Base-by-base conservation (phyloP, 2,888 invertebrate species). In the Cataglyphis albicans region DNA sequence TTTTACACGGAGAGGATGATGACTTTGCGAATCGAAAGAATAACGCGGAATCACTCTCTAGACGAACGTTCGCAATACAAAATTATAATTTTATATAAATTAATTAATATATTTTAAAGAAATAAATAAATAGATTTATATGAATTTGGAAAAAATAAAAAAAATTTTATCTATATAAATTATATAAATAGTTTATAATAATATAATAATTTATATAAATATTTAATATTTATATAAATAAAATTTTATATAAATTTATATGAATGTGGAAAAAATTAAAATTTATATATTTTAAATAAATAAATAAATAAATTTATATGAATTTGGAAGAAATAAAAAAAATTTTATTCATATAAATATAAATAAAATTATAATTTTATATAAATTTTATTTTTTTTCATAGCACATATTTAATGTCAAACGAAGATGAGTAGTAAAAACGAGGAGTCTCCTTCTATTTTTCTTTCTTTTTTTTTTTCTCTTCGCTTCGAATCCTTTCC, bases 1-100 rank as follows among this genome's bases (percentile, higher is more conserved):
- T 74, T 55, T 41, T 32, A 55, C 18, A 38, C 21, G 15, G 76
- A 32, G 41, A 70, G 52, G 44, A 57, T 25, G 81, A 55, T 41
- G 70, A 80, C n/a, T 44, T 80, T 70, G 25, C 70, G 21, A 55
- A 75, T 41, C 65, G 15, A 12, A 32, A 32, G 32, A 32, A 57
- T 18, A 25, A 7, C 44, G 32, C 15, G 4, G 32, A 18, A 70
- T 12, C 44, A 59, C 25, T 21, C 59, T 29, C 2, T 57, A 9
- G 29, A n/a, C 41, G 55, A 76, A 57, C 55, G 0, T 55, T 9
- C 38, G 65, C 9, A 67, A 76, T 25, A 25, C 25, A 25, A 25
- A 25, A 25, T 25, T 25, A 25, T 25, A 25, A 25, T 32, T 32
- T 32, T 32, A 1, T 32, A 32, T 32, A 5, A 32, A 25, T 3